These are phyloP conservation scores for Stictonetta naevosa DNA, from an alignment of 2,113 vertebrate genomes.

Conservation along the genomic window DNA sequence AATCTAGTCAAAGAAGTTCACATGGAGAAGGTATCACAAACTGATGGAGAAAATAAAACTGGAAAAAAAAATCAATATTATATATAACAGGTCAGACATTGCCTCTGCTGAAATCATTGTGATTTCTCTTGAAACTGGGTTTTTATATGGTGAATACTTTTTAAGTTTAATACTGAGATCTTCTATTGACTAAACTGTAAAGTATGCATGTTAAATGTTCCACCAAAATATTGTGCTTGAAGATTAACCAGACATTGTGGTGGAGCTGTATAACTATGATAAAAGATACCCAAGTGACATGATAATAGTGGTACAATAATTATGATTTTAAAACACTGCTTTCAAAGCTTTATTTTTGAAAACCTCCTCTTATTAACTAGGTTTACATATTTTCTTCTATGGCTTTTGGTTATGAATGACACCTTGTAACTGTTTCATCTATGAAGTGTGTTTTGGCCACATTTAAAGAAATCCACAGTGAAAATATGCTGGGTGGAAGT, in stretches of 20 bases:
- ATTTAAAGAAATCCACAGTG: not conserved
- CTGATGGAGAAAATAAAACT: not conserved
- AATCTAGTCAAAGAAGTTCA: not conserved
- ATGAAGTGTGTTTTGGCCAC: not conserved
- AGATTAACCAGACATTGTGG: not conserved
- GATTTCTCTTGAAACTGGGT: not conserved
- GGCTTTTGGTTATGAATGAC: not conserved
- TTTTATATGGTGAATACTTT: not conserved
- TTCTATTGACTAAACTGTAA: not conserved
- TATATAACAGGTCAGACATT: not conserved
- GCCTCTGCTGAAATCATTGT: not conserved
- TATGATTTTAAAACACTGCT: not conserved
- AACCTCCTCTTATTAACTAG: not conserved
- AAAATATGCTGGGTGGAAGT: not conserved
- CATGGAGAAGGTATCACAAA: not conserved
- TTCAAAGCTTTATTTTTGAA: not conserved
- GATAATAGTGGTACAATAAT: not conserved
- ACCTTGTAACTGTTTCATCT: not conserved
- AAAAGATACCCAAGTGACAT: not conserved
- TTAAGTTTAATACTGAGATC: not conserved
- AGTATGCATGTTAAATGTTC: not conserved
- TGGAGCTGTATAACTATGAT: not conserved
- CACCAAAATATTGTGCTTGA: not conserved
- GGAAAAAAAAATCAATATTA: not conserved
- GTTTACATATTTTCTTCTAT: not conserved